phyloP scores from a whole-genome alignment of 2,888 invertebrate species.

The Tenthredo mesomela region DNA sequence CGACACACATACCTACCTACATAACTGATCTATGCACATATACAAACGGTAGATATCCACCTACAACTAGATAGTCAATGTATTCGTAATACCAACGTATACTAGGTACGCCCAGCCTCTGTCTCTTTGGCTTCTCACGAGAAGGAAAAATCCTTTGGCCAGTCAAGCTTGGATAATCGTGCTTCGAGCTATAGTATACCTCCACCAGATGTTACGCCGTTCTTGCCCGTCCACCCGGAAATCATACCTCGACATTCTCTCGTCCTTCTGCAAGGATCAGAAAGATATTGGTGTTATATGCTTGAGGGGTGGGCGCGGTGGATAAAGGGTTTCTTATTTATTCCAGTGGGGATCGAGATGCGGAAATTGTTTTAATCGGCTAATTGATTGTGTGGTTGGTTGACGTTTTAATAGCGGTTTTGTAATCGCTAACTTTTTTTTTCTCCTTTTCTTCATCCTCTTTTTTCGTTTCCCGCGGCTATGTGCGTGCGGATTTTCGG shows the following conservation, averaged over 20 bases:
- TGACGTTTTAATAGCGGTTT: slow-evolving; percentile 23
- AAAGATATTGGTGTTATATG: slow-evolving; percentile 15
- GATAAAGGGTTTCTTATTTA: slow-evolving; percentile 1
- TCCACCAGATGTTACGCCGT: slow-evolving; percentile 24
- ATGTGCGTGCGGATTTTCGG: slow-evolving; percentile 12
- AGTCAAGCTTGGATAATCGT: slow-evolving; percentile 75
- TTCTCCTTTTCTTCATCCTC: neutral
- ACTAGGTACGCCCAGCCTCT: slow-evolving; percentile 43
- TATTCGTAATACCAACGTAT: neutral
- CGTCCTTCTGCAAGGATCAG: slow-evolving; percentile 6
- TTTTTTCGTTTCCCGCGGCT: neutral
- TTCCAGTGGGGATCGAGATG: neutral
- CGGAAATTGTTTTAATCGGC: neutral
- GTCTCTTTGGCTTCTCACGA: slow-evolving; percentile 43
- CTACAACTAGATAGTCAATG: neutral
- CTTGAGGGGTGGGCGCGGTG: neutral
- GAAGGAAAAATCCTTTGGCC: slow-evolving; percentile 74
- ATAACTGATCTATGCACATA: slow-evolving; percentile 3
- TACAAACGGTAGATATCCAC: neutral
- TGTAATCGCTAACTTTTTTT: neutral
- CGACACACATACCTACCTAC: neutral
- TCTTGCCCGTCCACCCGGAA: slow-evolving; percentile 47
- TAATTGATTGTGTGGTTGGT: slow-evolving; percentile 14
- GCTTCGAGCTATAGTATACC: slow-evolving; percentile 64
- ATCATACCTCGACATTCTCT: slow-evolving; percentile 47